These are phyloP conservation scores for Artemia franciscana DNA, from an alignment of 1,140 invertebrate genomes.

Conservation along the genomic window DNA sequence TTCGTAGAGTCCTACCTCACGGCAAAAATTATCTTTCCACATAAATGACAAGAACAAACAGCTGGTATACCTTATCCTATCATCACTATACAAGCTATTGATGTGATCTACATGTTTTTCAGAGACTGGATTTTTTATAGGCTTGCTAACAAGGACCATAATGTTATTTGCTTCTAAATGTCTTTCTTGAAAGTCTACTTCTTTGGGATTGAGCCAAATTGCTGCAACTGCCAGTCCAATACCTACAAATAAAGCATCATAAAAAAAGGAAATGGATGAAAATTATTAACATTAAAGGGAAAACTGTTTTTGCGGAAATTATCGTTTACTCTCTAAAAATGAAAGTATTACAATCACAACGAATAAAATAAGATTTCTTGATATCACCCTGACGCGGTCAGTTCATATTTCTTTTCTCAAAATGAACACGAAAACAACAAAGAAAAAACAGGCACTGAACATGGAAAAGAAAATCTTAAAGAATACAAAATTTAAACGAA, in stretches of 20 bases:
- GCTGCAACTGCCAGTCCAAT: conserved; percentile 13
- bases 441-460: too few species aligned
- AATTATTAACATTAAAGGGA: neutral
- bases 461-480: too few species aligned
- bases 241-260: conserved; percentile 5
- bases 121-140: conserved; percentile 18
- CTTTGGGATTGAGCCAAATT: conserved; percentile 20
- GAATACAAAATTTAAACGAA: too few species aligned
- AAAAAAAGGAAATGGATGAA: neutral
- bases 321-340: neutral
- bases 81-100: conserved; percentile 14
- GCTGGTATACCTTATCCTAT: conserved; percentile 15
- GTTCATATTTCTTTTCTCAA: too few species aligned
- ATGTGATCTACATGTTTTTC: conserved; percentile 15
- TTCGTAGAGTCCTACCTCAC: conserved; percentile 17
- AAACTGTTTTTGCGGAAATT: neutral
- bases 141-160: conserved; percentile 17
- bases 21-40: conserved; percentile 16
- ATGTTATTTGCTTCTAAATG: conserved; percentile 16
- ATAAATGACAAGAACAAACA: conserved; percentile 21
- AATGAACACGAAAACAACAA: too few species aligned
- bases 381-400: too few species aligned
- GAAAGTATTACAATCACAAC: neutral
- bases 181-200: conserved; percentile 16
- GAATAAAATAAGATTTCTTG: neutral